Evolutionary conservation across 2,888 invertebrate species (phyloP), one percentile per base, ranked within the genome.

Genomic region (Ophioninae sp.): DNA sequence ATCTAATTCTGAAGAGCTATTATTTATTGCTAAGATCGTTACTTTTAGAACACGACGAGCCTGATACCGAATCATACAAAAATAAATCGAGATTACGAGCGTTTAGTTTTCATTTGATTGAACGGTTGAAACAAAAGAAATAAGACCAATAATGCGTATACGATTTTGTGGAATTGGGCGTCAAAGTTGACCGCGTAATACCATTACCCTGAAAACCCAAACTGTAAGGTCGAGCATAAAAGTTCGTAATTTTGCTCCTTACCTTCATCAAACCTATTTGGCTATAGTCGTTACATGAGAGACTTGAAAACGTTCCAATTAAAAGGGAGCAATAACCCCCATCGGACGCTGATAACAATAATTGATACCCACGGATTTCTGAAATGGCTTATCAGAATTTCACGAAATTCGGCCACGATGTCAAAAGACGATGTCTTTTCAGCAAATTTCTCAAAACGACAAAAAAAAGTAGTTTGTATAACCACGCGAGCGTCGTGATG

Each of bases 141-240:
- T 7, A 51, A 74, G 56, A 69, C 9, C n/a, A 9, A 67, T 6
- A 63, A 67, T 68, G 68, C 58, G 41, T 80, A 71, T 75, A 83
- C 56, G 78, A 79, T 81, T 85, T 75, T 81, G 83, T 83, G 81
- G 81, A 82, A 79, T 79, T 69, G 79, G 76, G 64, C 79, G 78
- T 79, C 78, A 75, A 73, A 84, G 79, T 81, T 75, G 84, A 82
- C 64, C 82, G 78, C 82, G 74, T 82, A 75, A 79, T 84, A 64
- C 80, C 84, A 82, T 84, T 85, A 85, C 85, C 85, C 85, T 85
- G 85, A 84, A 84, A 85, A 82, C 84, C 85, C 85, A 85, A 85
- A 78, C 67, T 84, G 77, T 61, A 74, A 74, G 67, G 73, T 79
- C 82, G 79, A 84, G 79, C 84, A 84, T 64, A n/a, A 51, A 39